Percentiles rank a stretch among this genome's conserved stretches.
phyloP scores from a whole-genome alignment of 2,797 vertebrate genomes.

The Centroberyx gerrardi region DNA sequence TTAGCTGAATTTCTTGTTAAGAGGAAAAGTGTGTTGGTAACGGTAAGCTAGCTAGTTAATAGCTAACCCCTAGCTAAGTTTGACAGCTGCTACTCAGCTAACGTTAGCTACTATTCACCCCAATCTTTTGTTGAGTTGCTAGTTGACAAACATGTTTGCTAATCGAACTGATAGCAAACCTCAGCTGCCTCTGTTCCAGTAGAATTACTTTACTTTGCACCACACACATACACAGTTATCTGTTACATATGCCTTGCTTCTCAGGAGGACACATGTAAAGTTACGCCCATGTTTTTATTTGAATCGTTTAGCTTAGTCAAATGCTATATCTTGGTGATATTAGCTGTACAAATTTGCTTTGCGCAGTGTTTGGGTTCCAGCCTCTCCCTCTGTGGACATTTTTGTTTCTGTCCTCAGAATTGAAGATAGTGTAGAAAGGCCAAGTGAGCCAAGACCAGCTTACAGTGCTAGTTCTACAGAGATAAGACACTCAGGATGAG shows the following conservation, averaged over 20 bases:
- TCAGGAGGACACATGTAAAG: no score
- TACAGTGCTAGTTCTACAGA: background rate
- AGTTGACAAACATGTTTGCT: background rate
- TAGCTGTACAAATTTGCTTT: background rate
- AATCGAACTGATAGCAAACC: no score
- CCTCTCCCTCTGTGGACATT: background rate
- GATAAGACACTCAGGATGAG: background rate
- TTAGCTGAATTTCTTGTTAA: background rate
- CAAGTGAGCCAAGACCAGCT: background rate
- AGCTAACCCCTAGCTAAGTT: conserved; percentile 1
- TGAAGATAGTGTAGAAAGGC: background rate
- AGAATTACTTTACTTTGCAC: background rate
- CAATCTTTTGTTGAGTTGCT: rapidly evolving
- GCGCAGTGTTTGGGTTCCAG: background rate
- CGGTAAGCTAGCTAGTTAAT: background rate
- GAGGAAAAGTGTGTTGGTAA: background rate
- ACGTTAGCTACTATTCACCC: background rate
- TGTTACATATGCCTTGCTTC: no score
- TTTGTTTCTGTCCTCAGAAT: background rate
- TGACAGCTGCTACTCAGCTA: background rate
- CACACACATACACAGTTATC: conserved; percentile 2
- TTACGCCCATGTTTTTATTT: no score
- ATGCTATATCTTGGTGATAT: background rate
- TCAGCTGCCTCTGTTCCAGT: no score
- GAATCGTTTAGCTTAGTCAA: no score